Conservation (phyloP, 1,140 invertebrate genomes). For the Drosophila littoralis region DNA sequence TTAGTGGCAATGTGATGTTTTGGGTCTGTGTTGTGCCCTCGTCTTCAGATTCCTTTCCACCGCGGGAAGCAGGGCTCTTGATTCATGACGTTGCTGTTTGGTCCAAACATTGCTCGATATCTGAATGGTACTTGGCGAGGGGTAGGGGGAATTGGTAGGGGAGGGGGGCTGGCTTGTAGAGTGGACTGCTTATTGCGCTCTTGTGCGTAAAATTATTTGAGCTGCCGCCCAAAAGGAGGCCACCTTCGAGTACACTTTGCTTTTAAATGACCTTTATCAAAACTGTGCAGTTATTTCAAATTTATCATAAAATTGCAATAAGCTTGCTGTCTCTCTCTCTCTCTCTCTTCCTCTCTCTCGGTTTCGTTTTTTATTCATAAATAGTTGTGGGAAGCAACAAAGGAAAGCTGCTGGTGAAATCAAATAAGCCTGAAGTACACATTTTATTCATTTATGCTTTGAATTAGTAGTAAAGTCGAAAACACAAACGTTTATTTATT, state of each 20-base stretch:
- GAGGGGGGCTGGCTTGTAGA: neutral
- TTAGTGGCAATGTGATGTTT: slow-evolving; percentile 55
- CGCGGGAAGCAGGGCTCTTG: slow-evolving; percentile 44
- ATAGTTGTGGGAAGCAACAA: slow-evolving; percentile 1
- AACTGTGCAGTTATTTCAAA: slow-evolving; percentile 66
- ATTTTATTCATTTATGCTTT: neutral
- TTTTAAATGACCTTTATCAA: slow-evolving; percentile 61
- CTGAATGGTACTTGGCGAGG: slow-evolving; percentile 32
- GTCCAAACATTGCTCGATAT: slow-evolving; percentile 62
- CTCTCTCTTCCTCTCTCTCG: neutral
- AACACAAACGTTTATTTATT: neutral
- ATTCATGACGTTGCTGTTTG: slow-evolving; percentile 75
- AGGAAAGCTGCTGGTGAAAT: neutral
- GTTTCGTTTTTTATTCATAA: slow-evolving; percentile 6
- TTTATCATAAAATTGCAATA: slow-evolving; percentile 69
- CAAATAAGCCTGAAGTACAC: neutral
- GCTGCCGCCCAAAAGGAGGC: slow-evolving; percentile 28
- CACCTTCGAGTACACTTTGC: slow-evolving; percentile 28
- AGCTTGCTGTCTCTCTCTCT: slow-evolving; percentile 7
- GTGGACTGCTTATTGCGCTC: slow-evolving; percentile 26
- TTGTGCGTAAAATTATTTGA: slow-evolving; percentile 68
- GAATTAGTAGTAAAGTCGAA: neutral
- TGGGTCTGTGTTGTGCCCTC: slow-evolving; percentile 32
- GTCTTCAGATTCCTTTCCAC: slow-evolving; percentile 32
- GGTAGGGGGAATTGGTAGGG: neutral